phyloP scores from a whole-genome alignment of 2,888 invertebrate species.

The Apotomis turbidana region DNA sequence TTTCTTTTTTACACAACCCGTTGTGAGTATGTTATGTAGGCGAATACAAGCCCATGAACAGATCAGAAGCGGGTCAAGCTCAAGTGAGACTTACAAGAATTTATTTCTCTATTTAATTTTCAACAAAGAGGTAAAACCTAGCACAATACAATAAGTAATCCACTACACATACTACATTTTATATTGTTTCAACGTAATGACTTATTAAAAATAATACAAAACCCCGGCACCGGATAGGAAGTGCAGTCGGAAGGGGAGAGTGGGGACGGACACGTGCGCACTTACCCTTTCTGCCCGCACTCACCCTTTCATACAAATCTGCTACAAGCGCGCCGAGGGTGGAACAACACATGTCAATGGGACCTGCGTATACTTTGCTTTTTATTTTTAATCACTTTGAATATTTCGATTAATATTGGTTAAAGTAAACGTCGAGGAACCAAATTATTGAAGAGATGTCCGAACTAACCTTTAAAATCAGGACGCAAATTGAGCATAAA shows the following conservation, averaged over 20 bases:
- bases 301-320: conserved; percentile 29
- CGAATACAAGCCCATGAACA: too few relatives aligned
- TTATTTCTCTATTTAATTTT: too few relatives aligned
- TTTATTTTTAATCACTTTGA: conserved; percentile 12
- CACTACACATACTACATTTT: not conserved
- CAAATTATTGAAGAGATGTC: too few relatives aligned
- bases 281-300: conserved; percentile 46
- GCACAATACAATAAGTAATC: not conserved
- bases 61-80: not conserved
- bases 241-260: conserved; percentile 41
- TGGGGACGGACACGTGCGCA: conserved; percentile 50
- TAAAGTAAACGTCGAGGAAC: not conserved
- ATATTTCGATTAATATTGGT: conserved; percentile 6
- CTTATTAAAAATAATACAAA: conserved; percentile 29
- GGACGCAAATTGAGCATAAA: too few relatives aligned
- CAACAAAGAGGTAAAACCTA: not conserved
- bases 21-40: too few relatives aligned
- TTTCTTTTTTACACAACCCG: too few relatives aligned
- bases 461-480: too few relatives aligned
- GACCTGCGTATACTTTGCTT: conserved; percentile 23
- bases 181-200: conserved; percentile 15
- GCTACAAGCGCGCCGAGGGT: conserved; percentile 32
- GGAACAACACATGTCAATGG: conserved; percentile 18
- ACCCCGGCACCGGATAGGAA: conserved; percentile 40
- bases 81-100: not conserved